Base-by-base conservation (phyloP, 2,113 vertebrate species). In the Sylvilagus bachmani region DNA sequence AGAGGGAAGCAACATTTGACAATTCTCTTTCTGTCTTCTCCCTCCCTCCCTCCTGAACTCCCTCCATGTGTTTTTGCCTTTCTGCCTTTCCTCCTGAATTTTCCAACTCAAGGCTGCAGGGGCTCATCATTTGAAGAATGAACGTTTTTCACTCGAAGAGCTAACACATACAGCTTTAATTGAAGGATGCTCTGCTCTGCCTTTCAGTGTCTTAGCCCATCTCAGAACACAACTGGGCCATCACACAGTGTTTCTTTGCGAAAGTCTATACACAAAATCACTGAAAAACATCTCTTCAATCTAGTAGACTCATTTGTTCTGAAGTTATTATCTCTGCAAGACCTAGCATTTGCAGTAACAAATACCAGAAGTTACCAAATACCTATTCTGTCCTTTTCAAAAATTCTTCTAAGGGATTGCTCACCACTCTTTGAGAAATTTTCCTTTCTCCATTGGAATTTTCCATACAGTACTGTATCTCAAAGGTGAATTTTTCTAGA, bases 41-140 rank as follows among this genome's bases (percentile, higher is more conserved):
- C 74, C 93, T 96, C 38, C 14, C 25, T 67, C 14, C 9, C 6
- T 62, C 31, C n/a, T 29, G 61, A 61, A 5, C 5, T 21, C 12
- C 31, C 70, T 58, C 10, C 16, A 58, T 58, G 55, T 58, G 55
- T 17, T 17, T 58, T 74, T 95, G 61, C 71, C 86, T 86, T 97
- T 55, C 67, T 94, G 97, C 92, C 86, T 98, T 95, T 94, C 64
- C 97, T 95, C 44, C 70, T 17, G 0, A 97, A 92, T 95, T 97
- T 98, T 97, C 95, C 87, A 95, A 87, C 83, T 97, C 92, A 93
- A 83, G 89, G 84, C 81, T 83, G 79, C 87, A 95, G 51, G 79
- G 93, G 86, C 97, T 97, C 89, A 82, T 97, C 95, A 95, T 75
- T 71, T 95, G 91, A 97, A 97, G 95, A 98, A 96, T 83, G 90